Evolutionary conservation across 2,888 invertebrate species (phyloP), one percentile per base, ranked within the genome.

Genomic region (Drosophila rellima): DNA sequence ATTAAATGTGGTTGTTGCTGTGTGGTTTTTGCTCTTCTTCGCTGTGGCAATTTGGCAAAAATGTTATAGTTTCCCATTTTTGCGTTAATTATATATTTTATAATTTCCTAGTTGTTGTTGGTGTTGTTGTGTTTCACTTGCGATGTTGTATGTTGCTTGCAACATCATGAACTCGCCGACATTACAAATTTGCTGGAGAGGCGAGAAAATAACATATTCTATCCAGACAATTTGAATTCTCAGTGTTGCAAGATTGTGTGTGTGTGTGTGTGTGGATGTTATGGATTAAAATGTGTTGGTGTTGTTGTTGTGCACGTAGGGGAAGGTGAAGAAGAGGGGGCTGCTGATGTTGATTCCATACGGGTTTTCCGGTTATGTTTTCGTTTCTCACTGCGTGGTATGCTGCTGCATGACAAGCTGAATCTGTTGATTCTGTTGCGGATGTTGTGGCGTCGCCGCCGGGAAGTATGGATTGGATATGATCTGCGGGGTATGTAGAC

Each of bases 341-440:
- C 52, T 73, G 71, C 52, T 61, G 71, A 40, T 70, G 62, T 60
- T 62, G 50, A n/a, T 18, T 20, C 39, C 13, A 17, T 35, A 20
- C n/a, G 23, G 23, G 23, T 17, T 26, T 17, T 37, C 44, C 44
- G 23, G 23, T 26, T 13, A 48, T 29, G 47, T 26, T 47, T 17
- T 10, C 11, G 23, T 57, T 62, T 44, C 33, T 91, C 89, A 92
- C 80, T 92, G 92, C 59, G 91, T 78, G 78, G 91, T 92, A 79
- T 92, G 92, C 74, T 89, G 93, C 59, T 90, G 92, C 92, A 93
- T 91, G 52, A 93, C 71, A 63, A 93, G 83, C 73, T 92, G 93
- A 82, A 91, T 92, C 69, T 87, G 92, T 77, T 89, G 91, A 75
- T 87, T 88, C 78, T 91, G 93, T 50, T 88, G 91, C 74, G 91